phyloP scores from a whole-genome alignment of 1,140 invertebrate genomes.

The Brachionus asplanchnoidis region DNA sequence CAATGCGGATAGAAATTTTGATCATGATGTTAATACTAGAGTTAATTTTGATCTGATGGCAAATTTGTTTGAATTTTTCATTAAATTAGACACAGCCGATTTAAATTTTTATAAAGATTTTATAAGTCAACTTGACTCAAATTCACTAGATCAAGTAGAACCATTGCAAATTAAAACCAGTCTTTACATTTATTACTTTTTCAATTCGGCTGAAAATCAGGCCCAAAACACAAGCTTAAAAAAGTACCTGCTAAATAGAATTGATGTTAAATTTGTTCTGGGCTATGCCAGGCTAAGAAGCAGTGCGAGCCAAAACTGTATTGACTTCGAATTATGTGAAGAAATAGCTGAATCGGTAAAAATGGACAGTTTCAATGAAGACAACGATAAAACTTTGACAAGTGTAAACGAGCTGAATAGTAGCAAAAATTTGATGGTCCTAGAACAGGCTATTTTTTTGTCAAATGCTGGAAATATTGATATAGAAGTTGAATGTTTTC shows the following conservation, averaged over 20 bases:
- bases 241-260: background rate
- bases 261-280: background rate
- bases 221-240: background rate
- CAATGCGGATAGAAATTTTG: background rate
- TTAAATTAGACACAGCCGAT: background rate
- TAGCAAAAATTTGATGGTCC: background rate
- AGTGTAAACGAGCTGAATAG: background rate
- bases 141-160: background rate
- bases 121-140: background rate
- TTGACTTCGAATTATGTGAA: slow-evolving; percentile 17
- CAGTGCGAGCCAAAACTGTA: background rate
- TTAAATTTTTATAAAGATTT: slow-evolving; percentile 11
- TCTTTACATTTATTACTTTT: slow-evolving; percentile 18
- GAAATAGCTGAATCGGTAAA: background rate
- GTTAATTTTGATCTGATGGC: slow-evolving; percentile 15
- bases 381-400: background rate
- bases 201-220: background rate
- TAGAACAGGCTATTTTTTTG: background rate
- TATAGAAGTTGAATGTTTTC: slow-evolving; percentile 13
- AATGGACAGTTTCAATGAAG: background rate
- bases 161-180: background rate
- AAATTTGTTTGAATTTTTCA: slow-evolving; percentile 25
- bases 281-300: slow-evolving; percentile 19
- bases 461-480: slow-evolving; percentile 32
- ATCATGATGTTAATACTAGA: background rate